A percentile compares a stretch with the other conserved stretches of the same genome.
Evolutionary conservation across 2,888 invertebrate species (phyloP).

Genomic region (Macaria notata): DNA sequence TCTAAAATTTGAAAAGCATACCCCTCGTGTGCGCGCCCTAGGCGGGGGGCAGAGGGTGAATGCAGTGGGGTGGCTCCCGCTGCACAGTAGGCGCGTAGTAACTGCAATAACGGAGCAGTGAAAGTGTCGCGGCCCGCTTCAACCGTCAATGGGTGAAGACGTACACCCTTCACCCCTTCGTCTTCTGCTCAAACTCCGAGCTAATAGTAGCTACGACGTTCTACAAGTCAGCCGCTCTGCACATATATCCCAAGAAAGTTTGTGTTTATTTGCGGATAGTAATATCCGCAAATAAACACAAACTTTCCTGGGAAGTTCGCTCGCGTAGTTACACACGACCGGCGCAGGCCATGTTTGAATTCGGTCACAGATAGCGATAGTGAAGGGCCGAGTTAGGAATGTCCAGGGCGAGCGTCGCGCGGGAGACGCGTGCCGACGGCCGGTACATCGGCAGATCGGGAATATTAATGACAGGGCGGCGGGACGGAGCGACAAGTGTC

Average conservation of each 20-base stretch:
- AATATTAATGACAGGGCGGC: slow-evolving; percentile 46
- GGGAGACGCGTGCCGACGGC: slow-evolving; percentile 7
- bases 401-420: slow-evolving; percentile 4
- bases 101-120: slow-evolving; percentile 81
- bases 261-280: slow-evolving; percentile 25
- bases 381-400: slow-evolving; percentile 16
- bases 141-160: slow-evolving; percentile 82
- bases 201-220: slow-evolving; percentile 66
- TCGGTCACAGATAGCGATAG: slow-evolving; percentile 23
- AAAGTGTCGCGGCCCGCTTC: slow-evolving; percentile 81
- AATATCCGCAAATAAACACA: slow-evolving; percentile 25
- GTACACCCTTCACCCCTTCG: slow-evolving; percentile 77
- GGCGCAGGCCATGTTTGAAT: slow-evolving; percentile 5
- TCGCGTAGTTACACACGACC: slow-evolving; percentile 5
- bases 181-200: slow-evolving; percentile 74
- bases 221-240: slow-evolving; percentile 41
- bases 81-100: slow-evolving; percentile 80
- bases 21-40: slow-evolving; percentile 68
- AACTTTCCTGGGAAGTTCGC: slow-evolving; percentile 22
- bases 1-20: slow-evolving; percentile 65
- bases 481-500: slow-evolving; percentile 42
- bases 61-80: slow-evolving; percentile 73
- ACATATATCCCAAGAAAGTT: slow-evolving; percentile 38
- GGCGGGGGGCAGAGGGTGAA: slow-evolving; percentile 66
- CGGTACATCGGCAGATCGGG: slow-evolving; percentile 40